phyloP scores from a whole-genome alignment of 2,113 vertebrate species.

The Nothocercus nigrocapillus region DNA sequence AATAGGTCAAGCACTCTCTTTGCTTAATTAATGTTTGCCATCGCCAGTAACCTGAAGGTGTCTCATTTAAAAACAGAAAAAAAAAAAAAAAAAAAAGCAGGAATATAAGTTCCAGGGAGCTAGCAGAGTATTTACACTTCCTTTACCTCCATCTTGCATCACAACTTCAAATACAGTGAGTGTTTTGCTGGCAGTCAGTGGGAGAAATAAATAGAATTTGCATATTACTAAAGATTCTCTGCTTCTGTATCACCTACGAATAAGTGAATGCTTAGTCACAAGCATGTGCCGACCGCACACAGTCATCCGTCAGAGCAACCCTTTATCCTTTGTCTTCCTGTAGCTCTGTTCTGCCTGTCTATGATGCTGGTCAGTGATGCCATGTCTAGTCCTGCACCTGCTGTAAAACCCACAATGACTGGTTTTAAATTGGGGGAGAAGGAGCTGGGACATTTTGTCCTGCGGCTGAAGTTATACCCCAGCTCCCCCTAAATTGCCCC shows the following conservation, averaged over 20 bases:
- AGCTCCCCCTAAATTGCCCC: not conserved
- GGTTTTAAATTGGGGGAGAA: not conserved
- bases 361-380: not conserved
- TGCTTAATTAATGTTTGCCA: constrained; percentile 46
- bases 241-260: not conserved
- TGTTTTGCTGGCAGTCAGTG: not conserved
- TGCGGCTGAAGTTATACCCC: not conserved
- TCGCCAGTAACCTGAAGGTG: not conserved
- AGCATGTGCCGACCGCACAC: rapidly evolving
- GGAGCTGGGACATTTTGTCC: not conserved
- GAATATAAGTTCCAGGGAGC: not conserved
- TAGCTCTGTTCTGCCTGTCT: not conserved
- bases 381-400: rapidly evolving
- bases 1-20: constrained; percentile 39
- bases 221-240: not conserved
- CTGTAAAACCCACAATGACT: not conserved
- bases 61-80: not conserved
- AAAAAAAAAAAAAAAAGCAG: not conserved
- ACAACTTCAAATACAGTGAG: not conserved
- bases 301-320: not conserved
- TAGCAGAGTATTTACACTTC: not conserved
- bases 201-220: not conserved
- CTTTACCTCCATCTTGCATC: not conserved
- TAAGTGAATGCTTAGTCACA: not conserved
- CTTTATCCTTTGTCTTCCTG: not conserved